Evolutionary conservation across 2,113 vertebrate species (phyloP).

Genomic region (Trogon surrucura): DNA sequence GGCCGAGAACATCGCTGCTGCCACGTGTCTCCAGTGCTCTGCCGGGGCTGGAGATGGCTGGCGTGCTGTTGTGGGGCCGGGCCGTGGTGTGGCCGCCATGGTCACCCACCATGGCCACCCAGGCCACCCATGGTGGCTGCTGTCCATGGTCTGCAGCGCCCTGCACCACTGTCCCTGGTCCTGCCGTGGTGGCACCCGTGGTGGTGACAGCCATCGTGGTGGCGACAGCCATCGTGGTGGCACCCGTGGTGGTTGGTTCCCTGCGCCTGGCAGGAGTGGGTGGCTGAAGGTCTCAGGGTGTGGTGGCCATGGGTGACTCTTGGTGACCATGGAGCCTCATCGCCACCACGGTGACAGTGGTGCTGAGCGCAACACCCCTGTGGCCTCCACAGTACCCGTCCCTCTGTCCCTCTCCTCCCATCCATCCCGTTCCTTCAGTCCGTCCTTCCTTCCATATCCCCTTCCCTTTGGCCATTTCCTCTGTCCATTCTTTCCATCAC

Average conservation of each 20-base stretch:
- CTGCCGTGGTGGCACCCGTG: neutral
- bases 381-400: neutral
- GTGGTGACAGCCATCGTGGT: too few relatives aligned
- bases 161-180: neutral
- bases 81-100: neutral
- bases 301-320: accelerated
- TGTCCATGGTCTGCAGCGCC: neutral
- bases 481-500: neutral
- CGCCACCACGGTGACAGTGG: accelerated
- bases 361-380: neutral
- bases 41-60: neutral
- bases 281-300: neutral
- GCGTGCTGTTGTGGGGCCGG: accelerated
- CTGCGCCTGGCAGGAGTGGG: too few relatives aligned
- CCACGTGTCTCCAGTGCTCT: accelerated
- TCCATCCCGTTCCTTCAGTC: neutral
- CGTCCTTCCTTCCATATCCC: neutral
- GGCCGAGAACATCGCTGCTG: accelerated
- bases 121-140: neutral
- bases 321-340: accelerated
- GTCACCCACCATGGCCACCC: neutral
- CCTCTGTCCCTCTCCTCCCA: neutral
- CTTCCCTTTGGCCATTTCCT: neutral
- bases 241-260: too few relatives aligned
- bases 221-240: too few relatives aligned